phyloP scores from a whole-genome alignment of 2,888 invertebrate genomes.

The Schrankia costaestrigalis region DNA sequence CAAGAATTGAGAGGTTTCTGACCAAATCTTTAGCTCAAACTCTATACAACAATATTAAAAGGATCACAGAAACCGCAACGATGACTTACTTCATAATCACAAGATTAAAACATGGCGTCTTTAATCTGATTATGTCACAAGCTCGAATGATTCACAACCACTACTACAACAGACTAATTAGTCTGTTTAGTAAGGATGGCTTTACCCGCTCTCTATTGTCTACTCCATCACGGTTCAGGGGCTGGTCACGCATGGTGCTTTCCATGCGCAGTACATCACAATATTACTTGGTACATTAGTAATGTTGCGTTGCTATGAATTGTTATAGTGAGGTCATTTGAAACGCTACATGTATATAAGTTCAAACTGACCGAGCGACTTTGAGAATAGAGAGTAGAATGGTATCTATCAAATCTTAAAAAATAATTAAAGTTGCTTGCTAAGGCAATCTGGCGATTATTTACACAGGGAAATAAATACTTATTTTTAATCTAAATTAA shows the following conservation, averaged over 20 bases:
- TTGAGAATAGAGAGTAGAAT: no score
- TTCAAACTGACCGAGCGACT: no score
- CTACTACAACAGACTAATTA: constrained; percentile 11
- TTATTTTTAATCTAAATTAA: no score
- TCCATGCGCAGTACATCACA: constrained; percentile 40
- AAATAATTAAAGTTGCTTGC: no score
- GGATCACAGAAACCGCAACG: no score
- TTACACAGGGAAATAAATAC: no score
- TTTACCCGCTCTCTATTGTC: constrained; percentile 34
- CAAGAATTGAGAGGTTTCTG: no score
- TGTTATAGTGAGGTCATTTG: constrained; percentile 21
- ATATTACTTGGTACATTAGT: constrained; percentile 19
- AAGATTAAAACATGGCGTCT: constrained; percentile 10
- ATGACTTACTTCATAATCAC: no score
- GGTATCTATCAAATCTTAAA: no score
- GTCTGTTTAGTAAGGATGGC: constrained; percentile 10
- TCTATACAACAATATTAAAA: no score
- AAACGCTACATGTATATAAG: constrained; percentile 3
- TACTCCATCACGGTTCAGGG: constrained; percentile 67
- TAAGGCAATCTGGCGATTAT: no score
- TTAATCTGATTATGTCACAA: constrained; percentile 16
- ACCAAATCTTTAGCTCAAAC: no score
- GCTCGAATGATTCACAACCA: constrained; percentile 13
- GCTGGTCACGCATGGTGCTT: constrained; percentile 64
- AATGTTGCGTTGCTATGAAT: constrained; percentile 22